Base-by-base conservation (phyloP, 2,888 invertebrate species). In the Melinopterus prodromus region DNA sequence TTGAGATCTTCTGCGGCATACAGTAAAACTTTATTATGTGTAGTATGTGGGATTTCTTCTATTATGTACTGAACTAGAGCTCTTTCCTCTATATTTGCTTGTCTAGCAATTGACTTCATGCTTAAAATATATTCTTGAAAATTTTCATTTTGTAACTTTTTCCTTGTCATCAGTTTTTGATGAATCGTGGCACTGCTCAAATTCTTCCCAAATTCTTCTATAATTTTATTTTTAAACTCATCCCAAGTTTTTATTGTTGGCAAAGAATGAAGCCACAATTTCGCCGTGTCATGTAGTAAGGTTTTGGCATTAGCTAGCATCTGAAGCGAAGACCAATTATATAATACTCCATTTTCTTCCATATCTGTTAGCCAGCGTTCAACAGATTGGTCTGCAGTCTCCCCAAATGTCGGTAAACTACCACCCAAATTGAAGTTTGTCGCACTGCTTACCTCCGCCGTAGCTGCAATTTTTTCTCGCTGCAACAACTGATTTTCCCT, bases 31-130 rank as follows among this genome's bases (percentile, higher is more conserved):
- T 26, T 71, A 15, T 16, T 71, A 15, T 71, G 26, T 26, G 26
- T 26, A 26, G 26, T 26, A 26, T 26, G 83, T 3, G 72, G 76
- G 14, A 88, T 86, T 5, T 86, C 87, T 80, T 88, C 86, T 5
- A 87, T 86, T 0, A 87, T 84, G 79, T 86, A 88, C 70, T 86
- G 86, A 4, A 86, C 87, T 1, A 86, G 75, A 0, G 84, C 84
- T 75, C 70, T 83, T 37, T 85, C 86, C 82, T 87, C 86, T 37
- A 87, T 80, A 5, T 82, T 80, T 4, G 84, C 86, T 70, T 86
- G 84, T 1, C 83, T 78, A 9, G 87, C 86, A 7, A 86, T 76
- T 78, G 87, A 86, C 78, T 85, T 86, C 86, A 86, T 87, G 15
- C 77, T 70, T 1, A 86, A 79, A 70, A 86, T 86, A 76, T 86